A percentile compares a stretch with the other conserved stretches of the same genome.
Evolutionary conservation across 2,888 invertebrate species (phyloP).

Genomic region (Trissonchulus latispiculum): DNA sequence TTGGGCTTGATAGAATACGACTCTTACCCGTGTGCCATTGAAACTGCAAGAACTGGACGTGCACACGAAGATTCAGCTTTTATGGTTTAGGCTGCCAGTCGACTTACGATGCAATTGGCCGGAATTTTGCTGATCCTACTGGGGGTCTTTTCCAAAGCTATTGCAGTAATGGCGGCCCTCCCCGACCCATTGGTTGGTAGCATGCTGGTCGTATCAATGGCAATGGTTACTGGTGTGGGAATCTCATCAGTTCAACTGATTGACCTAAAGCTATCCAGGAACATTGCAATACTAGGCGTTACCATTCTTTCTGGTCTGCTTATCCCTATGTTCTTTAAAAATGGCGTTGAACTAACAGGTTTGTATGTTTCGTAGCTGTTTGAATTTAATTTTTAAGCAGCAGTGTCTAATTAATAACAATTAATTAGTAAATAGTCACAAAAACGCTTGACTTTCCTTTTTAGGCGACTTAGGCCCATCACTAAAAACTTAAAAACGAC

Average conservation of each 20-base stretch:
- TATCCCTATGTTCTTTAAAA: conserved; percentile 42
- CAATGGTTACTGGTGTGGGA: conserved; percentile 45
- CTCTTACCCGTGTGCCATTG: too few species aligned
- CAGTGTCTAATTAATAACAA: too few species aligned
- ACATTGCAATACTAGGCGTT: conserved; percentile 76
- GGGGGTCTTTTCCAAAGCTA: conserved; percentile 46
- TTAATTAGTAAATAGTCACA: too few species aligned
- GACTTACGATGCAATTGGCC: conserved; percentile 46
- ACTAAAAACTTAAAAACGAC: too few species aligned
- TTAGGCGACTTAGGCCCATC: too few species aligned
- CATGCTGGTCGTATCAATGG: conserved; percentile 44
- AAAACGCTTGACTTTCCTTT: too few species aligned
- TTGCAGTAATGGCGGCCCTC: conserved; percentile 49
- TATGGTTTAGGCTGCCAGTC: conserved; percentile 45
- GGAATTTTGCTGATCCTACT: conserved; percentile 46
- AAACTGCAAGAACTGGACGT: too few species aligned
- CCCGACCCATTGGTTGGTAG: conserved; percentile 50
- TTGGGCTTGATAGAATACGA: too few species aligned
- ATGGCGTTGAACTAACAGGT: too few species aligned
- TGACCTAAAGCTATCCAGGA: too few species aligned
- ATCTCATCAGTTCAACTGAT: conserved; percentile 59
- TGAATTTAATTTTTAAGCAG: too few species aligned
- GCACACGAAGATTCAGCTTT: background rate
- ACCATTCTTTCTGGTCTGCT: conserved; percentile 71
- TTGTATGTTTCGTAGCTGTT: too few species aligned